Percentiles rank a stretch among this genome's conserved stretches.
These are phyloP conservation scores for Herminia tarsipennalis DNA, from an alignment of 2,888 invertebrate genomes.

Conservation along the genomic window DNA sequence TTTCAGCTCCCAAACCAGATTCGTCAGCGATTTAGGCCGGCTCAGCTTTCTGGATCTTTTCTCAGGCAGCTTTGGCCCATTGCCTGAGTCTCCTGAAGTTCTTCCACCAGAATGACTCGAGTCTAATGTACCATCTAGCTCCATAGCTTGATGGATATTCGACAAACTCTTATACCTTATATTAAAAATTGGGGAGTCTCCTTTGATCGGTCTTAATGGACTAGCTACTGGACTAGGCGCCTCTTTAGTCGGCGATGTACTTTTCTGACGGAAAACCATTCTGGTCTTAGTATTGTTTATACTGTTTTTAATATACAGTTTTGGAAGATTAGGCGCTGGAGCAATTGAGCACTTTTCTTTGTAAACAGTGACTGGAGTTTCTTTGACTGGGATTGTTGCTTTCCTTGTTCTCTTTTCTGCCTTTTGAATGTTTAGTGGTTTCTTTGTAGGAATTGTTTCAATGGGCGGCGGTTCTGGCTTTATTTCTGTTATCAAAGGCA, in stretches of 20 bases:
- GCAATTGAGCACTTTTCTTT: constrained; percentile 86
- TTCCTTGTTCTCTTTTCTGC: constrained; percentile 92
- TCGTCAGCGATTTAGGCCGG: constrained; percentile 94
- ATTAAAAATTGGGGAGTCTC: constrained; percentile 91
- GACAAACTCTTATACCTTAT: constrained; percentile 90
- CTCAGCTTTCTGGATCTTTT: constrained; percentile 93
- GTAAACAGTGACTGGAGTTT: constrained; percentile 82
- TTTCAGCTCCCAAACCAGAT: constrained; percentile 93
- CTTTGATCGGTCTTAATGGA: constrained; percentile 85
- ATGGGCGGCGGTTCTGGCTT: constrained; percentile 96
- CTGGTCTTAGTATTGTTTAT: constrained; percentile 88
- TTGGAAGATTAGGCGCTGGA: constrained; percentile 86
- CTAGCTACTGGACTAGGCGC: constrained; percentile 87
- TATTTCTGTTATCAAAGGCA: constrained; percentile 84
- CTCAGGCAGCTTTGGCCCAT: constrained; percentile 92
- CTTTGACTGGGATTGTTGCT: constrained; percentile 85
- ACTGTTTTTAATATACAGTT: constrained; percentile 92
- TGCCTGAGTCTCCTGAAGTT: constrained; percentile 93
- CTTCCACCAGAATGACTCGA: constrained; percentile 95
- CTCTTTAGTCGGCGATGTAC: constrained; percentile 90
- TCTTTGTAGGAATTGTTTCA: constrained; percentile 95
- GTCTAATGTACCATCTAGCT: constrained; percentile 93
- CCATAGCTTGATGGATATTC: constrained; percentile 90
- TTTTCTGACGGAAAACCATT: constrained; percentile 89
- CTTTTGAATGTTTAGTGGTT: constrained; percentile 84